phyloP scores from a whole-genome alignment of 2,888 invertebrate species.

The Sminthurinus aureus region DNA sequence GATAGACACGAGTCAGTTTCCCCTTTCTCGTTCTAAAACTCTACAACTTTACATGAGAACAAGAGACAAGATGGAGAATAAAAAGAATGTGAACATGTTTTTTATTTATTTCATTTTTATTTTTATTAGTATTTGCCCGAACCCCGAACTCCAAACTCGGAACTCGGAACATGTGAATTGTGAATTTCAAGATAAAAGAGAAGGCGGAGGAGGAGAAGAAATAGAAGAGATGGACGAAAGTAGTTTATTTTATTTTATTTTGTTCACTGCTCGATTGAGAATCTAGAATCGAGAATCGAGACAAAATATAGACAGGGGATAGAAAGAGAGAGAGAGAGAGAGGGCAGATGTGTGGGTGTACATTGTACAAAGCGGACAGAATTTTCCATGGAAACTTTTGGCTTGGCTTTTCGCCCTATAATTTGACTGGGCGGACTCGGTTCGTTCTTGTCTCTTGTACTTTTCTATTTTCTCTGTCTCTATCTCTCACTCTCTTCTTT shows the following conservation, averaged over 20 bases:
- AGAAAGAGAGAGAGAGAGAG: conserved; percentile 9
- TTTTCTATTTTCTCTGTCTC: conserved; percentile 41
- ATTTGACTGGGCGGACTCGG: conserved; percentile 60
- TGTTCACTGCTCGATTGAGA: neutral
- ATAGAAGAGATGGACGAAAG: neutral
- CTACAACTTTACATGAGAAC: no score
- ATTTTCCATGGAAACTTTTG: conserved; percentile 52
- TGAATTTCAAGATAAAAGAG: neutral
- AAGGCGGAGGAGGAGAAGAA: neutral
- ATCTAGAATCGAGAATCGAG: neutral
- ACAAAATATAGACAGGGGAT: conserved; percentile 15
- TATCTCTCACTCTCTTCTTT: conserved; percentile 2
- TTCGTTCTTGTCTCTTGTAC: conserved; percentile 47
- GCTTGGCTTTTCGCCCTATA: conserved; percentile 59
- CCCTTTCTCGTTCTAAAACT: no score
- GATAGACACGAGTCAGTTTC: neutral
- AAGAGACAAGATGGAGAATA: no score
- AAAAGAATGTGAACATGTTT: no score
- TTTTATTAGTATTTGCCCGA: no score
- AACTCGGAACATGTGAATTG: no score
- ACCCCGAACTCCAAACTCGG: no score
- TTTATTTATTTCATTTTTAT: no score
- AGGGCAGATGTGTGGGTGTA: conserved; percentile 59
- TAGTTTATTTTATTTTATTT: neutral
- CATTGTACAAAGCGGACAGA: conserved; percentile 52